These are phyloP conservation scores for Gryon sp. DNA, from an alignment of 1,140 invertebrate species.

Conservation along the genomic window DNA sequence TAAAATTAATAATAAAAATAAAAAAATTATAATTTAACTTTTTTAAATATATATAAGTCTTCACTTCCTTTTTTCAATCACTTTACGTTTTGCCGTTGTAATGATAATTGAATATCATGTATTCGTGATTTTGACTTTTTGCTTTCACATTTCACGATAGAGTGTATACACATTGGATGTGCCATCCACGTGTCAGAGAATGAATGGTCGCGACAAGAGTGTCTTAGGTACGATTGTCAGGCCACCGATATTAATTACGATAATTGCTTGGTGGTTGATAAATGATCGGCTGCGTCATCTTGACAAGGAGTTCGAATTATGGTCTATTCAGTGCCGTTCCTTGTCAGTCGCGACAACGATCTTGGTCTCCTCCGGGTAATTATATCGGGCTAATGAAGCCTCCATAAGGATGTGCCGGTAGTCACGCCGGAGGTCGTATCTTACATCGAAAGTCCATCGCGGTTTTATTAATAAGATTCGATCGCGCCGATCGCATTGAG, in stretches of 20 bases:
- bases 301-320: slow-evolving; percentile 58
- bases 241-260: slow-evolving; percentile 75
- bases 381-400: slow-evolving; percentile 74
- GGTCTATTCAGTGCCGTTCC: slow-evolving; percentile 63
- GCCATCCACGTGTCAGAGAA: slow-evolving; percentile 41
- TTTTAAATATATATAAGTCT: too few relatives aligned
- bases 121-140: slow-evolving; percentile 11
- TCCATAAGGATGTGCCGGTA: slow-evolving; percentile 65
- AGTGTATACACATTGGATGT: slow-evolving; percentile 26
- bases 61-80: too few relatives aligned
- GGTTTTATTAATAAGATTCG: slow-evolving; percentile 67
- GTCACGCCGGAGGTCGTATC: slow-evolving; percentile 66
- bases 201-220: slow-evolving; percentile 57
- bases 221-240: slow-evolving; percentile 59
- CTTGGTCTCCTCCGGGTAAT: slow-evolving; percentile 70
- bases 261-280: slow-evolving; percentile 73
- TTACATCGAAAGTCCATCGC: slow-evolving; percentile 60
- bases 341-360: slow-evolving; percentile 70
- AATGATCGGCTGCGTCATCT: slow-evolving; percentile 68
- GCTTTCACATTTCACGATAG: slow-evolving; percentile 20
- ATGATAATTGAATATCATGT: slow-evolving; percentile 44
- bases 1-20: too few relatives aligned
- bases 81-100: slow-evolving; percentile 5
- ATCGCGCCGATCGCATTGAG: slow-evolving; percentile 62
- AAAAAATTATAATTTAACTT: too few relatives aligned